Conservation (phyloP, 2,888 invertebrate genomes). For the Conomelus anceps region DNA sequence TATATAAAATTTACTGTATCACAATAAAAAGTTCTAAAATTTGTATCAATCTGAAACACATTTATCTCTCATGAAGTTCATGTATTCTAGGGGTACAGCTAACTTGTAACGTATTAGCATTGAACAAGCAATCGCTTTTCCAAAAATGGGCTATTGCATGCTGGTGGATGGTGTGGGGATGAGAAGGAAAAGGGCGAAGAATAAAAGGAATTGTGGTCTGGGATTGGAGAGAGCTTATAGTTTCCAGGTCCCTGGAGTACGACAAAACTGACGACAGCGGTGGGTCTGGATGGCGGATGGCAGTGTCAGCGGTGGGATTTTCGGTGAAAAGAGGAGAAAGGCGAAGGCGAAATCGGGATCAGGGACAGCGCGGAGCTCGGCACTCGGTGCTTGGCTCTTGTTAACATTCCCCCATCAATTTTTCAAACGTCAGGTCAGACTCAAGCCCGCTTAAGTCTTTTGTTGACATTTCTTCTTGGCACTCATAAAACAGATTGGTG, state of each 20-base stretch:
- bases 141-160: neutral
- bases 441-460: slow-evolving; percentile 14
- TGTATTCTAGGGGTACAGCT: neutral
- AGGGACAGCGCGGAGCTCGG: neutral
- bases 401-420: slow-evolving; percentile 13
- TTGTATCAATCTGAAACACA: neutral
- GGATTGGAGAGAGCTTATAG: neutral
- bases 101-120: neutral
- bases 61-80: neutral
- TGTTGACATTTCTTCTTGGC: slow-evolving; percentile 10
- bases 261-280: neutral
- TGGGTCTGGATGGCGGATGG: neutral
- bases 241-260: neutral
- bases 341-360: neutral
- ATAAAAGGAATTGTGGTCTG: neutral
- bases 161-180: neutral
- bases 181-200: neutral
- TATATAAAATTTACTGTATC: no score
- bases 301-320: neutral
- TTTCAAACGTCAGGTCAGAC: slow-evolving; percentile 11
- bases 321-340: neutral
- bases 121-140: no score
- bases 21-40: no score
- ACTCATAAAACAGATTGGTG: slow-evolving; percentile 12
- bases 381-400: neutral